Percentiles rank a stretch among this genome's conserved stretches.
These are phyloP conservation scores for Rhopilema esculentum DNA, from an alignment of 30 jellyfish, hydroid and myxozoan genomes.

Conservation along the genomic window DNA sequence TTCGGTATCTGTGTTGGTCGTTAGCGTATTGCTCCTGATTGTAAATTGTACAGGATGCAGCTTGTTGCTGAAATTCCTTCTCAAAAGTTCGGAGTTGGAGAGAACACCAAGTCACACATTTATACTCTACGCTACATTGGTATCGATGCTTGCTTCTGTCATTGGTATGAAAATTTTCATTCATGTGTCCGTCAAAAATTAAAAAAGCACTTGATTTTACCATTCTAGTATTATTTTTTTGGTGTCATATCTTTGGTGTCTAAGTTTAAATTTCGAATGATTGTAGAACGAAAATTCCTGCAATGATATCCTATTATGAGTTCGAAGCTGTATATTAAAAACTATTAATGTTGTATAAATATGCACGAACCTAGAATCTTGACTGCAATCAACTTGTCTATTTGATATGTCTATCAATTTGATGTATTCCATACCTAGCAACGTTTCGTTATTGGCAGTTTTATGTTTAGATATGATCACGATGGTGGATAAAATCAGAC, in stretches of 20 bases:
- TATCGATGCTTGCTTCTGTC: conserved; percentile 18
- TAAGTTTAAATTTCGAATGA: too few species aligned
- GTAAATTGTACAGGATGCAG: not conserved
- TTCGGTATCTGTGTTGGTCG: not conserved
- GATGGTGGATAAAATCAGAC: not conserved
- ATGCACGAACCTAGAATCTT: too few species aligned
- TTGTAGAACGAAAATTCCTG: too few species aligned
- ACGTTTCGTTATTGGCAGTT: too few species aligned
- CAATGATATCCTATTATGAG: too few species aligned
- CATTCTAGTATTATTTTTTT: not conserved
- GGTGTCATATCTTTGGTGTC: too few species aligned
- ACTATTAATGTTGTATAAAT: too few species aligned
- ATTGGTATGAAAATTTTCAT: conserved; percentile 45
- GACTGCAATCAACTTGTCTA: too few species aligned
- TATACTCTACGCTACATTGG: not conserved
- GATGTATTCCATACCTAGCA: too few species aligned
- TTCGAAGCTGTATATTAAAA: too few species aligned
- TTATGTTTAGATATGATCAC: not conserved
- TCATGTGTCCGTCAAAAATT: not conserved
- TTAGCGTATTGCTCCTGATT: not conserved
- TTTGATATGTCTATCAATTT: too few species aligned
- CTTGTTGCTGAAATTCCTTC: conserved; percentile 2
- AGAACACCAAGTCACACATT: conserved; percentile 26
- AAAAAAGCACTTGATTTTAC: not conserved
- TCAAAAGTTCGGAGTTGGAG: not conserved